Percentiles rank a stretch among this genome's conserved stretches.
Evolutionary conservation across 2,113 vertebrate species (phyloP).

Genomic region (Oenanthe melanoleuca): DNA sequence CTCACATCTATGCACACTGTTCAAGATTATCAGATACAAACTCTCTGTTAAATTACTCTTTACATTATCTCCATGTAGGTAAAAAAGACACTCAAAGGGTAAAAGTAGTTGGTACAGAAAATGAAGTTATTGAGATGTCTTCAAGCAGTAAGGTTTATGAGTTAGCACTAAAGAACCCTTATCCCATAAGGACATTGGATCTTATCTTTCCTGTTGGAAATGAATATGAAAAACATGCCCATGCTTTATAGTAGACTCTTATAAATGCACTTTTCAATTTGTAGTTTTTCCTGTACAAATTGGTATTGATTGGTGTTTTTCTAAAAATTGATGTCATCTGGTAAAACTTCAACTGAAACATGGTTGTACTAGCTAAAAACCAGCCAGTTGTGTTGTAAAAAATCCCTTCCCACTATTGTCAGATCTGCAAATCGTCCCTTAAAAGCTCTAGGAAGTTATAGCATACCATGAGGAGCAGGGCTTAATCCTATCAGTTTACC

Average conservation of each 20-base stretch:
- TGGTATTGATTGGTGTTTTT: constrained; percentile 5
- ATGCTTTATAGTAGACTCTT: not conserved
- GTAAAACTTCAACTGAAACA: not conserved
- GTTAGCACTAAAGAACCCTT: not conserved
- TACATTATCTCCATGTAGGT: not conserved
- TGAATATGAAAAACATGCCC: not conserved
- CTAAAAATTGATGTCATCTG: not conserved
- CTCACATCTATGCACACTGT: not conserved
- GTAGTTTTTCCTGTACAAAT: not conserved
- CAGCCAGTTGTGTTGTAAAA: not conserved
- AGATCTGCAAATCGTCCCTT: constrained; percentile 21
- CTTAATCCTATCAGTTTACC: not conserved
- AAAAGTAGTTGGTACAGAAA: not conserved
- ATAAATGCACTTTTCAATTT: not conserved
- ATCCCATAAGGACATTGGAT: not conserved
- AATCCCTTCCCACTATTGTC: not conserved
- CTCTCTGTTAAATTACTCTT: not conserved
- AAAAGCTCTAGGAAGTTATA: not conserved
- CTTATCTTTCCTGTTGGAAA: not conserved
- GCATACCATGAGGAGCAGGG: not conserved
- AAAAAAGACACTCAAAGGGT: not conserved
- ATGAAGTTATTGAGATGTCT: not conserved
- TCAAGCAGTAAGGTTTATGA: not conserved
- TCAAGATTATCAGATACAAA: not conserved
- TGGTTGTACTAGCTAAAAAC: not conserved